Evolutionary conservation across 2,113 vertebrate genomes (phyloP).

Genomic region (Hydrochoerus hydrochaeris): DNA sequence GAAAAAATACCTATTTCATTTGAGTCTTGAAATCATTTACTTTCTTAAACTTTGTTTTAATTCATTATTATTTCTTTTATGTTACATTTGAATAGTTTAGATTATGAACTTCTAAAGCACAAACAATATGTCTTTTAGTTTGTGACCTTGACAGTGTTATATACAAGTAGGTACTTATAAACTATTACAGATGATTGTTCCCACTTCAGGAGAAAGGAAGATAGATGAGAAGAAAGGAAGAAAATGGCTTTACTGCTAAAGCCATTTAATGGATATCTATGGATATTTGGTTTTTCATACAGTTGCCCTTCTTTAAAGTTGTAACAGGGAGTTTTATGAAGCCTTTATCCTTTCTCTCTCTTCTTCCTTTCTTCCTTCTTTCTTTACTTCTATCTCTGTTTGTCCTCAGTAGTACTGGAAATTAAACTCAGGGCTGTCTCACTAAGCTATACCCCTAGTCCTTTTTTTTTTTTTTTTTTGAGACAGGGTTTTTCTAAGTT

Average conservation of each 20-base stretch:
- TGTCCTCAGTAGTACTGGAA: too few relatives aligned
- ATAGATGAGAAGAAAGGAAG: too few relatives aligned
- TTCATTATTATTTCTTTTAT: slow-evolving; percentile 35
- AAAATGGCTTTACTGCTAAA: too few relatives aligned
- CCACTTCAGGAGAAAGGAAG: too few relatives aligned
- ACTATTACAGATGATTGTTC: too few relatives aligned
- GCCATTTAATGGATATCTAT: too few relatives aligned
- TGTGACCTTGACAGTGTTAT: too few relatives aligned
- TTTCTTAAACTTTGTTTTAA: slow-evolving; percentile 1
- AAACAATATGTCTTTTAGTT: too few relatives aligned
- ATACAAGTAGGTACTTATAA: too few relatives aligned
- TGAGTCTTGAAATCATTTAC: slow-evolving; percentile 46
- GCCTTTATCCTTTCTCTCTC: background rate
- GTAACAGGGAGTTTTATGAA: background rate
- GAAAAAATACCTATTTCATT: slow-evolving; percentile 14
- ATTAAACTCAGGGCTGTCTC: too few relatives aligned
- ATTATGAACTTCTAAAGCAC: slow-evolving; percentile 11
- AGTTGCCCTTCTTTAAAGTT: slow-evolving; percentile 43
- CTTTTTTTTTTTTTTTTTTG: background rate
- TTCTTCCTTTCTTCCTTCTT: background rate
- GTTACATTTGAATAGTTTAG: slow-evolving; percentile 46
- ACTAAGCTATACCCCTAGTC: too few relatives aligned
- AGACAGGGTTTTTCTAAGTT: background rate
- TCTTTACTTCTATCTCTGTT: background rate
- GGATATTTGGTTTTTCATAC: background rate